phyloP scores from a whole-genome alignment of 2,888 invertebrate species.

The Corbicula japonica region DNA sequence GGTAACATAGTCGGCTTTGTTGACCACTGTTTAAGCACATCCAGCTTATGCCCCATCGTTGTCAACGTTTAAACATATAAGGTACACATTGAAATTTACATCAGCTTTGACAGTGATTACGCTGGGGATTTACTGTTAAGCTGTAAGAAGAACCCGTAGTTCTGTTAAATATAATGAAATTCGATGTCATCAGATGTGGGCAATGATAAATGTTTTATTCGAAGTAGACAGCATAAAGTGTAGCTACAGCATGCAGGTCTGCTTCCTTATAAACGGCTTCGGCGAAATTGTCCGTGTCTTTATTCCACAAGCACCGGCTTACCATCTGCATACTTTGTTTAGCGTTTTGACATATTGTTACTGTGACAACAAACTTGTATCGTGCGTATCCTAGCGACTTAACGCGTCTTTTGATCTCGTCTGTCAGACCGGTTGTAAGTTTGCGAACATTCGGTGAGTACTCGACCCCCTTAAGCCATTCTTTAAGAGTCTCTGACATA shows the following conservation, averaged over 20 bases:
- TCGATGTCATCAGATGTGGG: no score
- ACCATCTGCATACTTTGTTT: conserved; percentile 79
- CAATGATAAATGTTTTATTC: no score
- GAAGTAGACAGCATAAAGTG: conserved; percentile 81
- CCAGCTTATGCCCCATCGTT: no score
- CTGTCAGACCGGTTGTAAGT: conserved; percentile 78
- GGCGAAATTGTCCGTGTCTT: conserved; percentile 81
- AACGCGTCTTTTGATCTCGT: conserved; percentile 82
- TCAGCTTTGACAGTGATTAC: no score
- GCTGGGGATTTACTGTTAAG: no score
- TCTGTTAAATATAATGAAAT: no score
- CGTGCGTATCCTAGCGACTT: conserved; percentile 80
- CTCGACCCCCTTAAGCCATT: conserved; percentile 80
- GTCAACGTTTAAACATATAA: no score
- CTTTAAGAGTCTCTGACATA: conserved; percentile 74
- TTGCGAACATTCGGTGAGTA: conserved; percentile 78
- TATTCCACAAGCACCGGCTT: conserved; percentile 82
- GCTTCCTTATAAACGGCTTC: conserved; percentile 78
- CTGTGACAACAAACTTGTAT: conserved; percentile 83
- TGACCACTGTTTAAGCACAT: no score
- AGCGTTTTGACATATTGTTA: conserved; percentile 80
- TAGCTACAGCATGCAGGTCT: conserved; percentile 78
- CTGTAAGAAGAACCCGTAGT: no score
- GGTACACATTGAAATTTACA: no score
- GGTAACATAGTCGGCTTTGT: no score